Percentiles rank a stretch among this genome's conserved stretches.
Evolutionary conservation across 2,888 invertebrate species (phyloP).

Genomic region (Pseudoips prasinana): DNA sequence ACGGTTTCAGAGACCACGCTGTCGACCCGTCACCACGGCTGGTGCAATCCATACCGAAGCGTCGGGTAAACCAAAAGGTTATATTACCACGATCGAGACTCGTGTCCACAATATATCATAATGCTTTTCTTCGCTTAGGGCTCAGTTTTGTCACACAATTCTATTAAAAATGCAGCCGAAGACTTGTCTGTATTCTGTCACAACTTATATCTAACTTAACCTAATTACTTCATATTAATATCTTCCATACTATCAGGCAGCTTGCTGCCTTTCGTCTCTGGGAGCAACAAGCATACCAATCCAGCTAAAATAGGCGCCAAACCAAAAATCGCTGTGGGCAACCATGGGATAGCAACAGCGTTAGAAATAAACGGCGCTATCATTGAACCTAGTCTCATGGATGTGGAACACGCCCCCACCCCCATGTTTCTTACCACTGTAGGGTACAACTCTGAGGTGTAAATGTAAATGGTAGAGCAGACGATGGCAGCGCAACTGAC

Average conservation of each 20-base stretch:
- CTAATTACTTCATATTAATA: conserved; percentile 68
- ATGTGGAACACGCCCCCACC: conserved; percentile 91
- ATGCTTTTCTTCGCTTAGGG: no score
- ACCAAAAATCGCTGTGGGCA: conserved; percentile 89
- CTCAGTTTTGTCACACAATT: no score
- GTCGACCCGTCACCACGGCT: no score
- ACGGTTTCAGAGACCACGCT: no score
- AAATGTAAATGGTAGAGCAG: conserved; percentile 92
- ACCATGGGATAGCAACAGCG: conserved; percentile 73
- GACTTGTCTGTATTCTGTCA: neutral
- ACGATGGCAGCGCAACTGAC: conserved; percentile 90
- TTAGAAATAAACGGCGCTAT: conserved; percentile 90
- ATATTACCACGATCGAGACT: no score
- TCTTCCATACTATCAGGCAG: conserved; percentile 90
- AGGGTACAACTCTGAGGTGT: conserved; percentile 93
- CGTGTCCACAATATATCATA: no score
- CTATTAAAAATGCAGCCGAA: no score
- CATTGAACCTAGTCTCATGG: conserved; percentile 92
- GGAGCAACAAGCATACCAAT: conserved; percentile 84
- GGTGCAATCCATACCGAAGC: no score
- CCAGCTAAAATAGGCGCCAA: conserved; percentile 84
- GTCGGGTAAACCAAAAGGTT: no score
- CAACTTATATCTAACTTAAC: neutral
- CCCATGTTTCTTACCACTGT: conserved; percentile 94
- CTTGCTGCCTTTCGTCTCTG: conserved; percentile 88